Conservation (phyloP, 2,888 invertebrate genomes). For the Xanthia togata region DNA sequence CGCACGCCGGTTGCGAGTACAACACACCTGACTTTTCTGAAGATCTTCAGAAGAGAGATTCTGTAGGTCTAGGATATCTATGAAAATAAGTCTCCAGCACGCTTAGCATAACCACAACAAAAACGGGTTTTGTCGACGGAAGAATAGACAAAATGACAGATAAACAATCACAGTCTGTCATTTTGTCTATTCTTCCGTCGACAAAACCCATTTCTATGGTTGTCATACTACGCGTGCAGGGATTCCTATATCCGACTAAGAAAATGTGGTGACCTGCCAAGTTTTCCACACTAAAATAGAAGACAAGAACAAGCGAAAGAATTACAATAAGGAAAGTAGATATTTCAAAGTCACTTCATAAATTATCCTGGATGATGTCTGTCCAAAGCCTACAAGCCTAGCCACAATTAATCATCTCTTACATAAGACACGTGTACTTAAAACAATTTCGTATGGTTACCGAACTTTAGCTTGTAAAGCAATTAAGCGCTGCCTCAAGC, state of each 20-base stretch:
- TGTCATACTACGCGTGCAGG: too few species aligned
- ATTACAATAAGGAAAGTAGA: conserved; percentile 7
- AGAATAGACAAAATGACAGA: too few species aligned
- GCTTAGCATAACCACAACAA: too few species aligned
- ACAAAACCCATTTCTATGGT: too few species aligned
- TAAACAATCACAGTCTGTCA: too few species aligned
- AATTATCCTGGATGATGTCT: conserved; percentile 27
- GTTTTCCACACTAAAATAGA: not conserved
- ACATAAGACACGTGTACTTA: conserved; percentile 41
- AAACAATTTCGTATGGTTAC: conserved; percentile 52
- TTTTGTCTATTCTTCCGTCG: too few species aligned
- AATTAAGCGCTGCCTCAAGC: conserved; percentile 59
- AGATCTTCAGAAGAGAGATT: not conserved
- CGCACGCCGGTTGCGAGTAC: too few species aligned
- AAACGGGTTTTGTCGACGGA: too few species aligned
- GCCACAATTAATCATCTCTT: conserved; percentile 35
- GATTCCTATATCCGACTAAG: not conserved
- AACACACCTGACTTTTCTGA: not conserved
- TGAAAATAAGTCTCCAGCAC: not conserved
- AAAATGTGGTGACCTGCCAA: not conserved
- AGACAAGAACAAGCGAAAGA: not conserved
- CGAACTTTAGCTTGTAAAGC: conserved; percentile 50
- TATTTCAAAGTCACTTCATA: conserved; percentile 6
- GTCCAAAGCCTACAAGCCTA: not conserved
- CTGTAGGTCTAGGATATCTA: not conserved